Base-by-base conservation (phyloP, 2,113 vertebrate genomes). In the Synchiropus splendidus region DNA sequence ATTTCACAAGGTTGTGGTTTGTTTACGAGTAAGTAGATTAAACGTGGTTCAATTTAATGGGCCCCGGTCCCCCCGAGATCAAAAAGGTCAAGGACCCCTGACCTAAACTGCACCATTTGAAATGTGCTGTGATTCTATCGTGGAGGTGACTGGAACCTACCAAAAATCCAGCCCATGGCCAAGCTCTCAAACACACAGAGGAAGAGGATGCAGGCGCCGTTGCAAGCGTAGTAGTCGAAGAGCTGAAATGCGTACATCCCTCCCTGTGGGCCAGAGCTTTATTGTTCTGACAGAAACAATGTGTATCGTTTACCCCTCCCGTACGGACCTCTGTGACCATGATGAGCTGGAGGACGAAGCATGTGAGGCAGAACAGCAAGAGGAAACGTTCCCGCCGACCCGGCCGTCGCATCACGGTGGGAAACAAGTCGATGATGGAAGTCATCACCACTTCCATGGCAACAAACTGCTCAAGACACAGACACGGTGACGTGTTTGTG, bases 211-310 rank as follows among this genome's bases (percentile, higher is more conserved):
- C 83, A 82, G 39, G 64, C 53, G 36, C 86, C 86, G 5, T 83
- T 86, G 51, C 77, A 81, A 17, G 84, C 82, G 1, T 86, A 88
- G 42, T 86, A 85, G 38, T 88, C 84, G 12, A 86, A 62, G 38
- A 88, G 16, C 67, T 87, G 84, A 54, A 84, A 83, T 16, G 85
- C 43, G 40, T 77, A 87, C 70, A 87, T 83, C 0, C 85, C 85
- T 47, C 77, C 84, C 85, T 87, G 37, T 9, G 36, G 1, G 54
- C 14, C 38, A 45, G 15, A 54, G 33, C 6, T 6, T 5, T 6
- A 17, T 9, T 10, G 18, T 10, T 9, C 1, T 13, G 6, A 15
- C n/a, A 11, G 17, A 39, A 21, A 32, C 36, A 6, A 12, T 5
- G 27, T 39, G 15, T 6, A 35, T 43, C 2, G 6, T 15, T 1